phyloP scores from a whole-genome alignment of 1,140 invertebrate genomes.

The Leptinotarsa defecta region DNA sequence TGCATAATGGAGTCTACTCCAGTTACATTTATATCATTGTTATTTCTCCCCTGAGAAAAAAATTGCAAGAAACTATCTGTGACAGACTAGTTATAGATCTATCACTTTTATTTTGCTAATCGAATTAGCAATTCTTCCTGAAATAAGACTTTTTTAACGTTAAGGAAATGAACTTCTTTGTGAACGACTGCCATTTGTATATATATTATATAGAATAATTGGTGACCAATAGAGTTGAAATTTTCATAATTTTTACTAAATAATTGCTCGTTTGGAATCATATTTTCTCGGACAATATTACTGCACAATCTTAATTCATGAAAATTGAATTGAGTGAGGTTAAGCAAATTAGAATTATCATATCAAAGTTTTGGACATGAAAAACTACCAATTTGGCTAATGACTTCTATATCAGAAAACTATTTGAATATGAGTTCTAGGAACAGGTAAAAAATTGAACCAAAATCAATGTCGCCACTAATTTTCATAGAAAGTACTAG shows the following conservation, averaged over 20 bases:
- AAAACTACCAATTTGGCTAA: no score
- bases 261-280: not conserved
- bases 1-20: no score
- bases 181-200: slow-evolving; percentile 4
- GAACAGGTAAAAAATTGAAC: no score
- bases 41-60: not conserved
- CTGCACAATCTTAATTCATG: not conserved
- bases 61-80: no score
- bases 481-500: no score
- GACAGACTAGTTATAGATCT: no score
- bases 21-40: not conserved
- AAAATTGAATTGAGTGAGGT: not conserved
- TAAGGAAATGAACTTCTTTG: not conserved
- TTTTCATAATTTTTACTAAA: not conserved
- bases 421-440: no score
- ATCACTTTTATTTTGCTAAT: not conserved
- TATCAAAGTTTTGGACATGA: not conserved
- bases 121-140: not conserved
- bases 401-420: no score
- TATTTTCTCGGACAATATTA: not conserved
- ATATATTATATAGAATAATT: slow-evolving; percentile 6
- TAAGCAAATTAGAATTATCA: not conserved
- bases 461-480: no score
- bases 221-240: slow-evolving; percentile 10
- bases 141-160: not conserved